These are phyloP conservation scores for Girardinus metallicus DNA, from an alignment of 2,797 vertebrate species.

Conservation along the genomic window DNA sequence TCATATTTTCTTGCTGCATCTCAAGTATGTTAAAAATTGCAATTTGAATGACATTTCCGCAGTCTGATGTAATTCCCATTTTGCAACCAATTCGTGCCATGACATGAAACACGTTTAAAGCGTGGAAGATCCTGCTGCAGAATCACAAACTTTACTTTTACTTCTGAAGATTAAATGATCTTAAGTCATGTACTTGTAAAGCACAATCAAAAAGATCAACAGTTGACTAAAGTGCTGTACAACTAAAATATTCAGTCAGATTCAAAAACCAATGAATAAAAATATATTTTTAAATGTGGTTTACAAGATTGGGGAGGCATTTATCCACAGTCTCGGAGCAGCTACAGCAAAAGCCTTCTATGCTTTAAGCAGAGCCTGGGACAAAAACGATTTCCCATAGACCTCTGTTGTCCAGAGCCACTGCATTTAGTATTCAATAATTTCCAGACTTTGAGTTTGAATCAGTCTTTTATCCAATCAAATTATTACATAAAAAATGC, in stretches of 20 bases:
- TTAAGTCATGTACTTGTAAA: background rate
- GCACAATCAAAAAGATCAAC: background rate
- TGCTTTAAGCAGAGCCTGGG: background rate
- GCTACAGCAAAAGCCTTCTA: background rate
- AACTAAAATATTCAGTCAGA: background rate
- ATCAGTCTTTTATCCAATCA: background rate
- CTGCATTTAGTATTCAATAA: background rate
- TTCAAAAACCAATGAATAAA: background rate
- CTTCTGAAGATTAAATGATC: background rate
- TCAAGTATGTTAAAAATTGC: constrained; percentile 60
- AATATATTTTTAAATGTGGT: background rate
- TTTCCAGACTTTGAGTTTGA: background rate
- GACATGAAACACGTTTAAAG: constrained; percentile 24
- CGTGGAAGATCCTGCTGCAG: constrained; percentile 19
- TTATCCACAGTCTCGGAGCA: background rate
- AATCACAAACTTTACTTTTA: constrained; percentile 20
- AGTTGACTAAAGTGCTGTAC: background rate
- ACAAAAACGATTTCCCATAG: background rate
- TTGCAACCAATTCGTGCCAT: constrained; percentile 18
- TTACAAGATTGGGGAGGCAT: background rate
- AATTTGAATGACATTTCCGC: constrained; percentile 44
- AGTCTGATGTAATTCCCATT: constrained; percentile 40
- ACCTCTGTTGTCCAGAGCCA: background rate
- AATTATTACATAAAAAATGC: background rate
- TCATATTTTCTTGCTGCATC: constrained; percentile 55